Base-by-base conservation (phyloP, 2,888 invertebrate genomes). In the Chymomyza procnemis region DNA sequence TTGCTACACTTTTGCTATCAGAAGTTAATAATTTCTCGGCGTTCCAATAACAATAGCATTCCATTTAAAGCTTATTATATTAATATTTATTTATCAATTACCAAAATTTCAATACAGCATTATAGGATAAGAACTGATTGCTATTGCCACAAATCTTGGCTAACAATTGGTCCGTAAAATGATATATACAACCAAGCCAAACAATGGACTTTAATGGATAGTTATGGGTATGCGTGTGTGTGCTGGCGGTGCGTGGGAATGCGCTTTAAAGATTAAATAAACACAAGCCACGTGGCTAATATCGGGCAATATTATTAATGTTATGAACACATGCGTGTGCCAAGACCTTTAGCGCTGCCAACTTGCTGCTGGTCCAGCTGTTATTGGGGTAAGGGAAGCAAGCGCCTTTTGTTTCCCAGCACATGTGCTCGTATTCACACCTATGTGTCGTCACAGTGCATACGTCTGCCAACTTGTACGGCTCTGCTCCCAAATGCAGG, bases 401-500 rank as follows among this genome's bases (percentile, higher is more conserved):
- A 12, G 34, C 9, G 80, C 82, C 71, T 79, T 69, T 73, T 79
- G 79, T 74, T 75, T 34, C 34, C 72, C 72, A 82, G 73, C 87
- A 85, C 87, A 85, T 85, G 85, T 83, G 85, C 85, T 74, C 85
- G 80, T 80, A 77, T 82, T 85, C 85, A 87, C 85, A 87, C 85
- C 85, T 85, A 79, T 77, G 73, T 72, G 34, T 41, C 34, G 34
- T 41, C 34, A 26, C 26, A 41, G 34, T 41, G 34, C 34, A 9
- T 12, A 12, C 34, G 34, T 41, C 34, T 60, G 56, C 12, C 34
- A 9, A 2, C 12, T n/a, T n/a, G 34, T 0, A 9, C 16, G 14
- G 6, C 57, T 16, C 30, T 4, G 57, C 46, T 12, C 41, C 55
- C 54, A 6, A 41, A 26, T 26, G 26, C 4, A 16, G 34, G 46